Conservation (phyloP, 2,888 invertebrate genomes). For the Drosophila quinaria region DNA sequence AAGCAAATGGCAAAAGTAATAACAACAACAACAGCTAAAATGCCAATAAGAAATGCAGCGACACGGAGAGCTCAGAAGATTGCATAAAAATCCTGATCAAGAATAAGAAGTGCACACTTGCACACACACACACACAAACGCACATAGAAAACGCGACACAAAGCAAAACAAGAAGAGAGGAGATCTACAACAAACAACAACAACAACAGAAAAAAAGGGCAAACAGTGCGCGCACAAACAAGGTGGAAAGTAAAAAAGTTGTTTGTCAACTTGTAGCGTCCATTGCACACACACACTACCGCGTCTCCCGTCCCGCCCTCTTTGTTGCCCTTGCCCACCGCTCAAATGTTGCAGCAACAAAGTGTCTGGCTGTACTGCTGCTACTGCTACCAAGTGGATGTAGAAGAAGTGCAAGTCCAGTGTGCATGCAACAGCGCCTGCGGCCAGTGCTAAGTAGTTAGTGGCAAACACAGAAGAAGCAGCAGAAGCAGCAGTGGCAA, state of each 20-base stretch:
- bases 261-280: constrained; percentile 85
- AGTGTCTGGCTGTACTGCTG: constrained; percentile 78
- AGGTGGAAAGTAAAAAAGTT: constrained; percentile 83
- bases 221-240: constrained; percentile 70
- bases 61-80: constrained; percentile 42
- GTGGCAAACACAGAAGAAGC: constrained; percentile 13
- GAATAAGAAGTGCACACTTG: constrained; percentile 60
- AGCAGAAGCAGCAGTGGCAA: constrained; percentile 13
- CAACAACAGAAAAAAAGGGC: constrained; percentile 46
- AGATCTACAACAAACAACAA: constrained; percentile 19
- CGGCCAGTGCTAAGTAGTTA: constrained; percentile 64
- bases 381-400: constrained; percentile 54
- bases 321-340: constrained; percentile 31
- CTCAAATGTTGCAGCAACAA: constrained; percentile 82
- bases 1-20: constrained; percentile 38
- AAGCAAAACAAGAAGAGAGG: constrained; percentile 30
- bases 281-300: constrained; percentile 55
- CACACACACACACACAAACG: constrained; percentile 13
- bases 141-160: constrained; percentile 54
- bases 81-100: constrained; percentile 75
- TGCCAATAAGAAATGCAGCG: constrained; percentile 44
- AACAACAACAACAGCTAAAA: constrained; percentile 15
- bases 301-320: not conserved
- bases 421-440: constrained; percentile 75
- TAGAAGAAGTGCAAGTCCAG: constrained; percentile 59